Percentiles rank a stretch among this genome's conserved stretches.
phyloP scores from a whole-genome alignment of 2,113 vertebrate species.

The Ciconia stormi region DNA sequence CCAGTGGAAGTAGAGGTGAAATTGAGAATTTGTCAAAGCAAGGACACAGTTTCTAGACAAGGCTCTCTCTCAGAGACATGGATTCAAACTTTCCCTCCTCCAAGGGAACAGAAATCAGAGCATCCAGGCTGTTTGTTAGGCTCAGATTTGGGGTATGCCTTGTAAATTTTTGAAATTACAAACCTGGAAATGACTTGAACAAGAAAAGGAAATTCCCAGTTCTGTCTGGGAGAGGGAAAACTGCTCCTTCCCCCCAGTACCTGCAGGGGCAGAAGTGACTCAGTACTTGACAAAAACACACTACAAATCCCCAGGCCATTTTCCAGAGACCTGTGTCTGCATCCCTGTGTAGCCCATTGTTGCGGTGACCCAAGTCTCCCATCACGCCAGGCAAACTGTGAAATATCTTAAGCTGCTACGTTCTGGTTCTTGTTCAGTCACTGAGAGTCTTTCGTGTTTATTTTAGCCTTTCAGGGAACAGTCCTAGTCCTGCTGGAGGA shows the following conservation, averaged over 20 bases:
- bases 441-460: neutral
- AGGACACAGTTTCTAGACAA: neutral
- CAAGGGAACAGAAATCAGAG: neutral
- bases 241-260: neutral
- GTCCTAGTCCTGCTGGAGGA: slow-evolving; percentile 73
- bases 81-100: neutral
- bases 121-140: neutral
- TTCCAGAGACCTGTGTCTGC: neutral
- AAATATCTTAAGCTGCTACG: neutral
- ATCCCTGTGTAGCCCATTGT: rapidly evolving
- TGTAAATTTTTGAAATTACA: neutral
- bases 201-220: neutral
- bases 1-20: neutral
- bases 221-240: neutral
- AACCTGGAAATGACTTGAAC: neutral
- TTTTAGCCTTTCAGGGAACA: slow-evolving; percentile 81
- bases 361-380: neutral
- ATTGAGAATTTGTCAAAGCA: neutral
- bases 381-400: neutral
- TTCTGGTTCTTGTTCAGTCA: neutral
- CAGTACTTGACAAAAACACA: neutral
- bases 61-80: neutral
- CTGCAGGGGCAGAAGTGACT: neutral
- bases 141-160: neutral
- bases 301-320: neutral